These are phyloP conservation scores for Chionomys nivalis DNA, from an alignment of 2,113 vertebrate genomes.

Conservation along the genomic window DNA sequence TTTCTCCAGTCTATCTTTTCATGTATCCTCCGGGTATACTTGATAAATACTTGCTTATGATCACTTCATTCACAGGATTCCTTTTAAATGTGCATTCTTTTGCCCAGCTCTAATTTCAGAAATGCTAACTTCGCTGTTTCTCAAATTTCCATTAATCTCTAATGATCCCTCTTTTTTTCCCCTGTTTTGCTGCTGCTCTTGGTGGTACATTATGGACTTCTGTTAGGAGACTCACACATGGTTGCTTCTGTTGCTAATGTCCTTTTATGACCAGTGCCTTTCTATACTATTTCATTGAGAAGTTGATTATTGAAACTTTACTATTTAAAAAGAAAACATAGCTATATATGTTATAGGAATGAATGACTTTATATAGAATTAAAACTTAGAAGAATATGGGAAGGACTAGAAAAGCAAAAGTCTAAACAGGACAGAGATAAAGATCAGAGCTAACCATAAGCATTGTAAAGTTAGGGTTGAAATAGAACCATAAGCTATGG, in stretches of 20 bases:
- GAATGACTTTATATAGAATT: neutral
- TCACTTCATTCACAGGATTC: no score
- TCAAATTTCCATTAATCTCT: no score
- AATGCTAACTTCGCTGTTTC: no score
- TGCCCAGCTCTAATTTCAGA: no score
- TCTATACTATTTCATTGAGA: neutral
- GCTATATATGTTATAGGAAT: neutral
- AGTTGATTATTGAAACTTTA: neutral
- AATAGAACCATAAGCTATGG: neutral
- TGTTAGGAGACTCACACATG: neutral
- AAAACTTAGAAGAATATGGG: neutral
- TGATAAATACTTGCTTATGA: no score
- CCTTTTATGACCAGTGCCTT: neutral
- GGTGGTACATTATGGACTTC: neutral
- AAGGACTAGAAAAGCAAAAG: neutral
- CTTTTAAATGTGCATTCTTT: no score
- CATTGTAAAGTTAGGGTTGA: neutral
- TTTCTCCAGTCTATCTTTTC: no score
- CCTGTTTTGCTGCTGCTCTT: no score
- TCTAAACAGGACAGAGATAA: neutral
- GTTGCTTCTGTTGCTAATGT: conserved; percentile 13
- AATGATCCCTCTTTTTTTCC: no score
- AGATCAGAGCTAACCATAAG: neutral
- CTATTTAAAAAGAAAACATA: neutral
- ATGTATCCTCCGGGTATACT: no score